These are phyloP conservation scores for Drosophila sucinea DNA, from an alignment of 1,140 invertebrate species.

Conservation along the genomic window DNA sequence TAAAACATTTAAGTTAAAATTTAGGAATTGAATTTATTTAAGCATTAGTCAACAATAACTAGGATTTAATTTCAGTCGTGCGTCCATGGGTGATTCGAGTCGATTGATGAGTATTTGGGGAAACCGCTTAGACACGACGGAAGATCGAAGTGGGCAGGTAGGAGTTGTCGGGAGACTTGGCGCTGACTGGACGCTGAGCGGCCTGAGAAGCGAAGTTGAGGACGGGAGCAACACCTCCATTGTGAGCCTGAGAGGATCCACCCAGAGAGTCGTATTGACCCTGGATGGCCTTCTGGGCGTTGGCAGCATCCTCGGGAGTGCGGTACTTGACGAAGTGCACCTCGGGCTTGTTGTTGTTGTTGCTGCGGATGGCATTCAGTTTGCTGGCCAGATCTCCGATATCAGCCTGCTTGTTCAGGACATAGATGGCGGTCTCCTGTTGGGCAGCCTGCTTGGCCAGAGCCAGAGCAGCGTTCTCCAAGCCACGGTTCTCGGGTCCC, in stretches of 20 bases:
- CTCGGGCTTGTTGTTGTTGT: constrained; percentile 71
- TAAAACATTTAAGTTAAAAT: constrained; percentile 33
- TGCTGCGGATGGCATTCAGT: constrained; percentile 61
- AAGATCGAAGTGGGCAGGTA: constrained; percentile 77
- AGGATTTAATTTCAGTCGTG: constrained; percentile 71
- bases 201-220: constrained; percentile 75
- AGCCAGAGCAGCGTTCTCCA: constrained; percentile 62
- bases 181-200: constrained; percentile 55
- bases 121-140: constrained; percentile 68
- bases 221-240: constrained; percentile 69
- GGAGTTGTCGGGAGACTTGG: constrained; percentile 63
- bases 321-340: constrained; percentile 77
- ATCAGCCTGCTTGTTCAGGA: constrained; percentile 76
- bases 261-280: constrained; percentile 62
- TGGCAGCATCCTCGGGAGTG: constrained; percentile 63
- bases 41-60: constrained; percentile 79
- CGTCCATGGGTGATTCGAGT: constrained; percentile 60
- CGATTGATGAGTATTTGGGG: constrained; percentile 36
- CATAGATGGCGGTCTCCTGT: constrained; percentile 72
- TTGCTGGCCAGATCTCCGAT: constrained; percentile 72
- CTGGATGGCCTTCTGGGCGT: constrained; percentile 67
- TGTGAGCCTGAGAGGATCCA: constrained; percentile 47
- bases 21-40: constrained; percentile 70
- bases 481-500: constrained; percentile 61
- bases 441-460: constrained; percentile 64